Base-by-base conservation (phyloP, 2,113 vertebrate genomes). In the Lycaon pictus region DNA sequence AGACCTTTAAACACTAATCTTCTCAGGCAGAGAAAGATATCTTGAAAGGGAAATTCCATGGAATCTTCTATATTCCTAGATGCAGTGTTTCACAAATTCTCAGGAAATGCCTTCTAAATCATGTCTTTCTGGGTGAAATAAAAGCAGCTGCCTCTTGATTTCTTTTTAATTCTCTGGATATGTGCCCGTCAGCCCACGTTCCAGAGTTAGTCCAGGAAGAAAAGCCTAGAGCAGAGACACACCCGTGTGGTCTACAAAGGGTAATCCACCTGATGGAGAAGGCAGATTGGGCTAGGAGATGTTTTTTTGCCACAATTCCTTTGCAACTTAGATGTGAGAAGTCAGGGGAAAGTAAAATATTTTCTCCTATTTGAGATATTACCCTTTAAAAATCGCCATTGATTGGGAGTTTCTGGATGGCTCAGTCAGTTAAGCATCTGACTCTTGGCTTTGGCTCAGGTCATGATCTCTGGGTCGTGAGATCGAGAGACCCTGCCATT, bases 61-160 rank as follows among this genome's bases (percentile, higher is more conserved):
- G 80, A 87, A 27, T 83, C 93, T 67, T 96, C 92, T 69, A 69
- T 90, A n/a, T 95, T 89, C 94, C 93, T 93, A 58, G 55, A 89
- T 35, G 32, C 72, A n/a, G 56, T 23, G 37, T 97, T 96, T 86
- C 32, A 51, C n/a, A 93, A 79, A 91, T 58, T 71, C 84, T 94
- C 89, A 95, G 97, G 96, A 97, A 97, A 95, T 98, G 94, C 96
- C 93, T 97, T 96, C 67, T 23, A 51, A 94, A 85, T 91, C 60
- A 32, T 90, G 58, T 92, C 87, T 84, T 90, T 96, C 90, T 80
- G 96, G 77, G 67, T 74, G 15, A 80, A 65, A 94, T 96, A 62
- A 92, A 86, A 93, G 37, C 51, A 93, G 76, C 81, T 93, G 43
- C 74, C 25, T 87, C 77, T 83, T 58, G 63, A 81, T 69, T 93